Evolutionary conservation across 2,888 invertebrate genomes (phyloP), one percentile per base, ranked within the genome.

Genomic region (Conchocele bisecta): DNA sequence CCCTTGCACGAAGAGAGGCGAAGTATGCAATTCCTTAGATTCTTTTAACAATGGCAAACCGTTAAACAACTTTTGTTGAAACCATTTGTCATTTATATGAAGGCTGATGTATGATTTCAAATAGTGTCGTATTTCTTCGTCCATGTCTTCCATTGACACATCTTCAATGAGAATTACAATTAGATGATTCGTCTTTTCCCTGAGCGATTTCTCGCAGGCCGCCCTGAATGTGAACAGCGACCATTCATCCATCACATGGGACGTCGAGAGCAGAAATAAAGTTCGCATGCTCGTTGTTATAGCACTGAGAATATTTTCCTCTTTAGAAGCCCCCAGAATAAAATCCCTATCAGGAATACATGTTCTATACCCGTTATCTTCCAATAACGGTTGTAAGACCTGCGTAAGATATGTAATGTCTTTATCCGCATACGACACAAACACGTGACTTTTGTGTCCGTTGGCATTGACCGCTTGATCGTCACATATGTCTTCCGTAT

Each of bases 311-410:
- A 82, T 66, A 33, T 83, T 83, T 35, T 82, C 78, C 22, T 83
- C 81, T 22, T 75, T 79, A 1, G 81, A 70, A 1, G 79, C 78
- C 6, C 83, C 83, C 2, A 74, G 77, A 7, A 78, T 57, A 17
- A 83, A 83, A 41, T 83, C 81, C n/a, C 81, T 61, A 53, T 83
- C 83, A 0, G 82, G 70, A 7, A 83, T 64, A 39, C 71, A 71
- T 22, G 76, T 56, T 0, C 20, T 53, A 50, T 73, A 81, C 0
- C 77, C 79, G 9, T 58, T 67, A 7, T 65, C 28, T 28, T 83
- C 79, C 13, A 82, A 29, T 1, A 53, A 51, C 13, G 75, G 74
- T 39, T 63, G 51, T 7, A 83, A 46, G 5, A 71, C 50, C n/a
- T 71, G 58, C 13, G 73, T 31, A 20, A 77, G 75, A 41, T 70